Conservation (phyloP, 2,888 invertebrate genomes). For the Dasypolia templi region DNA sequence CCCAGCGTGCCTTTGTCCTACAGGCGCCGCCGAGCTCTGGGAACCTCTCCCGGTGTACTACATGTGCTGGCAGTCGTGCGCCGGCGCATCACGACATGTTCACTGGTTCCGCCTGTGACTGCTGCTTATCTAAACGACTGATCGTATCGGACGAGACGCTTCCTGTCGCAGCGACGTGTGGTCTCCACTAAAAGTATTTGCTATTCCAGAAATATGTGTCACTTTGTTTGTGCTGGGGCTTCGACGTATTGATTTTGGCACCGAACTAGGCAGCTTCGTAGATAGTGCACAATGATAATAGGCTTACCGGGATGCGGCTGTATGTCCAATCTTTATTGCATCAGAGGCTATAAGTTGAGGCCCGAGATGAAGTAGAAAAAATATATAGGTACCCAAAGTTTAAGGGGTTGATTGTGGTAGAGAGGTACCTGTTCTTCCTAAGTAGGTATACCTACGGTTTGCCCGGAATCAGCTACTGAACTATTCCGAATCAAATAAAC, state of each 20-base stretch:
- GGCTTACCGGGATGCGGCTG: background rate
- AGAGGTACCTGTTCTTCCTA: background rate
- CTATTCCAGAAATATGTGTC: background rate
- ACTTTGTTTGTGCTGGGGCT: background rate
- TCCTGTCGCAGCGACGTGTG: slow-evolving; percentile 43
- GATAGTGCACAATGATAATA: background rate
- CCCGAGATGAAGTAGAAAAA: background rate
- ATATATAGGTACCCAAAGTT: background rate
- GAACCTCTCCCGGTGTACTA: slow-evolving; percentile 6
- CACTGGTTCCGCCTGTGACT: slow-evolving; percentile 10
- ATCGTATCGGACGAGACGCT: slow-evolving; percentile 26
- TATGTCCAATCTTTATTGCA: background rate
- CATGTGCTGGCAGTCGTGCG: slow-evolving; percentile 27
- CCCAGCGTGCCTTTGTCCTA: background rate
- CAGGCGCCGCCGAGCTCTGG: slow-evolving; percentile 4
- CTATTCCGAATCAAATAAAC: background rate
- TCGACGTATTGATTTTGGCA: background rate
- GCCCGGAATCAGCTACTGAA: background rate
- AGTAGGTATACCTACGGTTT: background rate
- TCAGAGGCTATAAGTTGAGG: background rate
- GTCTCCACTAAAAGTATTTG: slow-evolving; percentile 7
- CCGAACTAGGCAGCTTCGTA: background rate
- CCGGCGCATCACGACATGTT: slow-evolving; percentile 29
- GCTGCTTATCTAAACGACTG: slow-evolving; percentile 50
- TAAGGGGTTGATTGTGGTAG: background rate